Percentiles rank a stretch among this genome's conserved stretches.
Evolutionary conservation across 1,140 invertebrate species (phyloP).

Genomic region (Battus philenor): DNA sequence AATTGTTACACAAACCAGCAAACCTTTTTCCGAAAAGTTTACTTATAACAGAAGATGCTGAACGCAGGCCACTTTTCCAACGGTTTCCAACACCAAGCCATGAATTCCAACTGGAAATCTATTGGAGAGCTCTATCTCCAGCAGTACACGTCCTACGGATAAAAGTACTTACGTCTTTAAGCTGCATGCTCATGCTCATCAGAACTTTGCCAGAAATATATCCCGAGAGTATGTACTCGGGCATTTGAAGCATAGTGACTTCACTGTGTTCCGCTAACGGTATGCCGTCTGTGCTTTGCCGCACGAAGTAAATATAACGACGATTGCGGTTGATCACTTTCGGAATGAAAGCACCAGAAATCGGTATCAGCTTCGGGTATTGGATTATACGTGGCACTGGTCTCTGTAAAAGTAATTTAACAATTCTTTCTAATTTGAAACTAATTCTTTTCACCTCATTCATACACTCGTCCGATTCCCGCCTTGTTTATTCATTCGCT

Average conservation of each 20-base stretch:
- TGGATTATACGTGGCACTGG: conserved; percentile 80
- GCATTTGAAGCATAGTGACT: conserved; percentile 72
- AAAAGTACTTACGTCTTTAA: conserved; percentile 41
- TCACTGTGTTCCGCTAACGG: conserved; percentile 61
- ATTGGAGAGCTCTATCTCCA: too few relatives aligned
- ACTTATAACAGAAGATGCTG: too few relatives aligned
- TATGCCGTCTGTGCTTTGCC: conserved; percentile 77
- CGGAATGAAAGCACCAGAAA: conserved; percentile 79
- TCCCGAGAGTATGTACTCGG: conserved; percentile 79
- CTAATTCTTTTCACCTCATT: too few relatives aligned
- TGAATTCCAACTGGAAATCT: too few relatives aligned
- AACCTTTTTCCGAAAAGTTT: too few relatives aligned
- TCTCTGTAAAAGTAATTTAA: conserved; percentile 79
- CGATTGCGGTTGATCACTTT: conserved; percentile 63
- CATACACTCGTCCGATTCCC: too few relatives aligned
- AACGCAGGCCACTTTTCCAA: too few relatives aligned
- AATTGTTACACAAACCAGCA: too few relatives aligned
- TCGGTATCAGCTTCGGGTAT: conserved; percentile 80
- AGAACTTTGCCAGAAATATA: conserved; percentile 77
- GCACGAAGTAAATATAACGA: conserved; percentile 81
- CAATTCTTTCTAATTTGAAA: too few relatives aligned
- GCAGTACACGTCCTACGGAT: too few relatives aligned
- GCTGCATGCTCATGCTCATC: conserved; percentile 64
- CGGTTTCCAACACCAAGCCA: too few relatives aligned
- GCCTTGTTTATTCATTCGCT: too few relatives aligned